Evolutionary conservation across 2,888 invertebrate species (phyloP), one percentile per base, ranked within the genome.

Genomic region (Rambutsinella grinnellia): DNA sequence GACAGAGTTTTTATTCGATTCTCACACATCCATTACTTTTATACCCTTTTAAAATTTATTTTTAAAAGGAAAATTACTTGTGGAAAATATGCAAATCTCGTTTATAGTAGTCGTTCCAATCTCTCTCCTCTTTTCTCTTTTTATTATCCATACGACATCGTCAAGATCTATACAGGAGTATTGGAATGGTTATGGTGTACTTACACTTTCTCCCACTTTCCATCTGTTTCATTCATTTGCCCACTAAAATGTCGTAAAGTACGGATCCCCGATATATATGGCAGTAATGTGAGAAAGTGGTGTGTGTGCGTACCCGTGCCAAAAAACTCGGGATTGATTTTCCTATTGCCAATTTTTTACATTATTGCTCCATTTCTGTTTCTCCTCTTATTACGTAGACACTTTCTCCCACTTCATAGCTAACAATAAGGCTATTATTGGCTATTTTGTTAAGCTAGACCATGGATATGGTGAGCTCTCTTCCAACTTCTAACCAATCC

Each of bases 301-400:
- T 36, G 36, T 36, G 36, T 36, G 36, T 36, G 54, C 49, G 19
- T 47, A 21, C 23, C 46, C 28, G 66, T 74, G 74, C 74, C 67
- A 74, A 74, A 60, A 74, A 74, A 67, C 57, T 74, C 67, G 47
- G 62, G 74, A 74, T 74, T 74, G 74, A 74, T 74, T 74, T 74
- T 74, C 51, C 67, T 74, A 74, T 67, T 74, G 74, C 74, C 74
- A 74, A 74, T 72, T 74, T 69, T 69, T 74, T 74, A 74, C 67
- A 66, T 74, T 74, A 74, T 74, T 74, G 74, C 74, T 74, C 74
- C 74, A 74, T 71, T 69, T 69, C 65, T 47, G 36, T 65, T 63
- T 63, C 71, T 57, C 65, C 70, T 56, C 70, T 13, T 5, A 36
- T 36, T 36, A 36, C 36, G 13, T 36, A 36, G 36, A 13, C 36